phyloP scores from a whole-genome alignment of 2,113 vertebrate genomes.

The Raja brachyura region DNA sequence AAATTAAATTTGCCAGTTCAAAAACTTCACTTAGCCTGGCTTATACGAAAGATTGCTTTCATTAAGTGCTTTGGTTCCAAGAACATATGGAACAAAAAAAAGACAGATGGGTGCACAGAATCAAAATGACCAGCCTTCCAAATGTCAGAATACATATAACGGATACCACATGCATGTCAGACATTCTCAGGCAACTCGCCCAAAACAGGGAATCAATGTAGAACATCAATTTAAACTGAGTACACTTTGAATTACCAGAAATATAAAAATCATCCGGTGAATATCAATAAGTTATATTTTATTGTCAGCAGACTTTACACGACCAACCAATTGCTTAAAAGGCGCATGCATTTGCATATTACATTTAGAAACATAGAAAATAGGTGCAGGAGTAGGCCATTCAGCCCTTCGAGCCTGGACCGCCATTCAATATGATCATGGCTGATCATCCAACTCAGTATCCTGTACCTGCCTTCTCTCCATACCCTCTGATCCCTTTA shows the following conservation, averaged over 20 bases:
- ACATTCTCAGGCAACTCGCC: neutral
- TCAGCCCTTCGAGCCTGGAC: no score
- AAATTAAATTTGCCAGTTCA: neutral
- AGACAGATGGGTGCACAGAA: neutral
- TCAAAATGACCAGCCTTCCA: neutral
- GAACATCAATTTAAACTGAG: neutral
- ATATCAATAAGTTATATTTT: neutral
- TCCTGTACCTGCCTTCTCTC: no score
- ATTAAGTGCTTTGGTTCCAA: neutral
- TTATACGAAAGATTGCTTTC: neutral
- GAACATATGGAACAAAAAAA: neutral
- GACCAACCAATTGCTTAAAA: neutral
- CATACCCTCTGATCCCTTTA: no score
- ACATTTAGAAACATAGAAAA: no score
- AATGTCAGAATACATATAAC: neutral
- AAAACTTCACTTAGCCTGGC: neutral
- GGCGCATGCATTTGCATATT: neutral
- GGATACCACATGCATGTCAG: neutral
- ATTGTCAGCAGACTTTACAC: neutral
- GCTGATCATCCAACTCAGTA: no score
- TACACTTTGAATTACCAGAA: neutral
- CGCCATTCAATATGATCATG: no score
- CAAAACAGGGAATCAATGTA: neutral
- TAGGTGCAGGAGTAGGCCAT: no score
- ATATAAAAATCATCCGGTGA: neutral